Evolutionary conservation across 1,140 invertebrate genomes (phyloP), one percentile per base, ranked within the genome.

Genomic region (Brachionus koreanus): DNA sequence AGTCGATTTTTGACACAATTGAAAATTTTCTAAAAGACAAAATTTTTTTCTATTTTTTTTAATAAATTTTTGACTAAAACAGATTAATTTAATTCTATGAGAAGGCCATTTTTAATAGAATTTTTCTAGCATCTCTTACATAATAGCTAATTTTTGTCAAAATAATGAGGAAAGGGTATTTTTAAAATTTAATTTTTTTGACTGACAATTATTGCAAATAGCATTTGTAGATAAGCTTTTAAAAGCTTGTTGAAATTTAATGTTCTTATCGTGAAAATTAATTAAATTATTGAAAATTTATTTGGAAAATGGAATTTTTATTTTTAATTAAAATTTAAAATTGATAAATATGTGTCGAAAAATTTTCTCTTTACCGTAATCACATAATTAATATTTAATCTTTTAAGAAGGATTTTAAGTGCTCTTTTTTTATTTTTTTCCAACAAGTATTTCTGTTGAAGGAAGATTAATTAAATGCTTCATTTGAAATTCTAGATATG

Each of bases 301-400:
- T 49, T 49, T 49, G 12, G 43, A 49, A 49, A 16, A n/a, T 4
- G 16, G 16, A 49, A 49, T 49, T 49, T 49, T 57, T n/a, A 29
- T 29, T 29, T 29, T 29, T 29, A 19, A 19, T 13, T 65, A 65
- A 65, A 65, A 65, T 65, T 33, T n/a, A 29, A 65, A 12, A 16
- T 33, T 65, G 33, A 65, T 33, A n/a, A 65, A 65, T 13, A 65
- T 65, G n/a, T 65, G 25, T 5, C 13, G 25, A 37, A 65, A 65
- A 69, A 67, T 35, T 13, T 39, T 39, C 33, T 69, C 37, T 69
- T 69, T 16, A 2, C 37, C 65, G 49, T 69, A 69, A 69, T 37
- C 29, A 43, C 9, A 69, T 69, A 37, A 69, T 69, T 69, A 69
- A 69, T 39, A 37, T 69, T 69, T 69, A 69, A 69, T 69, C 65